These are phyloP conservation scores for Nymphalis urticae DNA, from an alignment of 2,888 invertebrate species.

Conservation along the genomic window DNA sequence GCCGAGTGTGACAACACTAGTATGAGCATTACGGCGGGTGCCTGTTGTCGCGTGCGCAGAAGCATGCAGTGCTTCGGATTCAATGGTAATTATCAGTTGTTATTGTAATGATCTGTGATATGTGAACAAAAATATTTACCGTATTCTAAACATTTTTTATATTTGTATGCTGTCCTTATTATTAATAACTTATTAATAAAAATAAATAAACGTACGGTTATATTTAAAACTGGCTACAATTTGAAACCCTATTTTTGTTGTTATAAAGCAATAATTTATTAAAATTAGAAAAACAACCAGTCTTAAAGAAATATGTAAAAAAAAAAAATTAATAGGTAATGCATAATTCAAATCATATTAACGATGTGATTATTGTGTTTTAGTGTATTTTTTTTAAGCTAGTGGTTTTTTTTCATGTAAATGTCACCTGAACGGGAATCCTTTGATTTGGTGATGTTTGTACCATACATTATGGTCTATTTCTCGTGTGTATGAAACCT, in stretches of 20 bases:
- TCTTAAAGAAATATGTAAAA: too few relatives aligned
- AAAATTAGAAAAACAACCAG: too few relatives aligned
- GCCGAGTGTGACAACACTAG: slow-evolving; percentile 70
- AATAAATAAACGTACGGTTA: too few relatives aligned
- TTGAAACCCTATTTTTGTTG: too few relatives aligned
- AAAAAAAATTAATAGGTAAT: too few relatives aligned
- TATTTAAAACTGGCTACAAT: too few relatives aligned
- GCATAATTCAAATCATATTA: too few relatives aligned
- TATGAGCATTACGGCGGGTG: slow-evolving; percentile 62
- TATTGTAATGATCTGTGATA: slow-evolving; percentile 25
- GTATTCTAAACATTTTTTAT: not conserved
- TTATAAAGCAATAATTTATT: too few relatives aligned
- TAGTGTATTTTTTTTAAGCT: too few relatives aligned
- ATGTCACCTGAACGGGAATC: not conserved
- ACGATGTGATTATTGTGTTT: too few relatives aligned
- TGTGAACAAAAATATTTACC: not conserved
- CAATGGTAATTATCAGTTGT: slow-evolving; percentile 58
- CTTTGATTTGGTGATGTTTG: not conserved
- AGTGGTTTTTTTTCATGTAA: not conserved
- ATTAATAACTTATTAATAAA: too few relatives aligned
- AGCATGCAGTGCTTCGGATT: slow-evolving; percentile 79
- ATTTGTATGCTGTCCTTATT: too few relatives aligned
- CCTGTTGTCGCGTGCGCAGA: slow-evolving; percentile 74
- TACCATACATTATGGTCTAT: not conserved
- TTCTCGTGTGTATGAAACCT: slow-evolving; percentile 9